phyloP scores from a whole-genome alignment of 2,888 invertebrate genomes.

The Aspidiotus rigidus region DNA sequence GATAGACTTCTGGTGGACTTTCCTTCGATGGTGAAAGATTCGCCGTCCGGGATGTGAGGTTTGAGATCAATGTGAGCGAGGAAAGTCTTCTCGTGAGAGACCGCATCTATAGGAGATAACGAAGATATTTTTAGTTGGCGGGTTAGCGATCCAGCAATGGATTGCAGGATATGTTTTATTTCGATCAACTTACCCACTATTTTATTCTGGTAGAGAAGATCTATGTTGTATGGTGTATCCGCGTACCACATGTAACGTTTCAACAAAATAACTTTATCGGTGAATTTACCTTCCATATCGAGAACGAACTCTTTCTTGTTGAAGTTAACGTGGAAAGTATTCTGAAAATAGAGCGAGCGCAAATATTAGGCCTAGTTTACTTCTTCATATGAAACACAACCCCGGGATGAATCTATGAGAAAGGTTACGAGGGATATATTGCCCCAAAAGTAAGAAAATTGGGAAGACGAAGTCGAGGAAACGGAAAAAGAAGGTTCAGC shows the following conservation, averaged over 20 bases:
- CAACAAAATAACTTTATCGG: conserved; percentile 21
- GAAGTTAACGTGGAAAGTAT: conserved; percentile 24
- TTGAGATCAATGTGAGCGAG: conserved; percentile 22
- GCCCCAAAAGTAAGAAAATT: no score
- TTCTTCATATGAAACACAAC: no score
- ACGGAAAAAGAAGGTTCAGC: no score
- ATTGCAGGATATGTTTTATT: no score
- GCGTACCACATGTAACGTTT: conserved; percentile 16
- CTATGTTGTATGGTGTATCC: conserved; percentile 22
- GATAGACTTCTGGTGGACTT: conserved; percentile 22
- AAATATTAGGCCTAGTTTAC: no score
- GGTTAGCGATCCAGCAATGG: no score
- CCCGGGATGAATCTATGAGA: no score
- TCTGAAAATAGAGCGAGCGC: conserved; percentile 7
- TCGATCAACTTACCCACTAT: conserved; percentile 6
- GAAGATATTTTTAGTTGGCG: not conserved
- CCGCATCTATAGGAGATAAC: conserved; percentile 5
- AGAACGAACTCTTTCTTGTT: conserved; percentile 21
- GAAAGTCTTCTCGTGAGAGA: conserved; percentile 20
- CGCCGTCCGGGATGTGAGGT: conserved; percentile 24
- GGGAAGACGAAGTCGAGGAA: no score
- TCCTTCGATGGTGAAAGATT: conserved; percentile 19
- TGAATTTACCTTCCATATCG: conserved; percentile 23
- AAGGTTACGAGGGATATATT: no score
- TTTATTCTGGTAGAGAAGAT: conserved; percentile 22